Evolutionary conservation across 1,140 invertebrate genomes (phyloP), one percentile per base, ranked within the genome.

Genomic region (Hycleus phaleratus): DNA sequence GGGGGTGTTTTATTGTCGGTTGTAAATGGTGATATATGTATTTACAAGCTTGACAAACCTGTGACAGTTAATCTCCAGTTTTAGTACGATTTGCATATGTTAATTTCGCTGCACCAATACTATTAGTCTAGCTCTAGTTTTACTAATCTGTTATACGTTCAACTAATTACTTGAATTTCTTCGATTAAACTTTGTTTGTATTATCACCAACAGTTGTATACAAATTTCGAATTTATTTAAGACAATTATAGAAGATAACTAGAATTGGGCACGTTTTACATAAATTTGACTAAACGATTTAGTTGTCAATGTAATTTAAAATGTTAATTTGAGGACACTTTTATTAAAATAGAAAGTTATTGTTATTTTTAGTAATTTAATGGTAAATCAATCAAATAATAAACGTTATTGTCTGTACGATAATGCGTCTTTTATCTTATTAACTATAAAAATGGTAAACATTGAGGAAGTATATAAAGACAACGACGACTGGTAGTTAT

Each of bases 31-130:
- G 50, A 53, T 44, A 53, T 53, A 53, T 53, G 40, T 53, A 45
- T 45, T 47, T 46, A 55, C 43, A 55, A 39, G 59, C 59, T 63
- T 66, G 64, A 66, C 62, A 66, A 66, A 66, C 64, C 60, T 61
- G 59, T 66, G 64, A 66, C 64, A 64, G 62, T 62, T 66, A 66
- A 66, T 66, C 64, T 66, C 58, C 56, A 56, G 62, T 54, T 60
- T 66, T 64, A 66, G 59, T 51, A 43, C 25, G 48, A 66, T 66
- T 66, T 66, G 62, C 64, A 66, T 66, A 66, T 66, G 64, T 66
- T 66, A 66, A 66, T 65, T 66, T 57, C 58, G 55, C 44, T 47
- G 45, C 55, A 7, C 32, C 7, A 32, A 12, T 39, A 55, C 49
- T 50, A 60, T 60, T 60, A 60, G 47, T 38, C 51, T 48, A 51